Percentiles rank a stretch among this genome's conserved stretches.
Evolutionary conservation across 2,888 invertebrate genomes (phyloP).

Genomic region (Ethmia dodecea): DNA sequence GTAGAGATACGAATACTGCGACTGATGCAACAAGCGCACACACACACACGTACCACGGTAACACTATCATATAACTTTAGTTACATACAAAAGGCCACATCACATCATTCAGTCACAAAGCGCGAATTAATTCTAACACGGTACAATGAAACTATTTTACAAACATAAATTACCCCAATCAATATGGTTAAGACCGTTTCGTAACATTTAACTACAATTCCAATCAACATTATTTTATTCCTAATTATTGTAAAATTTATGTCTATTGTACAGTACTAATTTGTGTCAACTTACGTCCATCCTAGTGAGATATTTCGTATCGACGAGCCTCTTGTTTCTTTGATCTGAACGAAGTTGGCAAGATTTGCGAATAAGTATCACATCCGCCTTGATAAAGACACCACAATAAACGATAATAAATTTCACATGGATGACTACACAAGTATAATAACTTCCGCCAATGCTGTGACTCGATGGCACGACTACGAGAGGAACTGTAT

Average conservation of each 20-base stretch:
- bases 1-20: slow-evolving; percentile 45
- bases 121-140: slow-evolving; percentile 54
- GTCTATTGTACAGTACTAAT: slow-evolving; percentile 51
- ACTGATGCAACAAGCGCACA: slow-evolving; percentile 69
- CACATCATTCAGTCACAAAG: slow-evolving; percentile 77
- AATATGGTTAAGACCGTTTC: slow-evolving; percentile 32
- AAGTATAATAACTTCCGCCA: slow-evolving; percentile 41
- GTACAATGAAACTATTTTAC: slow-evolving; percentile 55
- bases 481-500: slow-evolving; percentile 74
- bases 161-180: slow-evolving; percentile 32
- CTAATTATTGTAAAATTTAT: slow-evolving; percentile 58
- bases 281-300: slow-evolving; percentile 50
- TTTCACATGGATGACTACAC: no score
- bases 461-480: slow-evolving; percentile 61
- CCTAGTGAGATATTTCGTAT: slow-evolving; percentile 43
- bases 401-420: slow-evolving; percentile 31
- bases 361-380: slow-evolving; percentile 32
- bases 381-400: slow-evolving; percentile 52
- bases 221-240: slow-evolving; percentile 41
- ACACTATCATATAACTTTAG: slow-evolving; percentile 57
- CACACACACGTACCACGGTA: slow-evolving; percentile 58
- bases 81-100: slow-evolving; percentile 75
- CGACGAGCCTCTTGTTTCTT: slow-evolving; percentile 46
- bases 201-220: slow-evolving; percentile 44
- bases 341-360: slow-evolving; percentile 50